These are phyloP conservation scores for Xenentodon cancila DNA, from an alignment of 2,797 vertebrate genomes.

Conservation along the genomic window DNA sequence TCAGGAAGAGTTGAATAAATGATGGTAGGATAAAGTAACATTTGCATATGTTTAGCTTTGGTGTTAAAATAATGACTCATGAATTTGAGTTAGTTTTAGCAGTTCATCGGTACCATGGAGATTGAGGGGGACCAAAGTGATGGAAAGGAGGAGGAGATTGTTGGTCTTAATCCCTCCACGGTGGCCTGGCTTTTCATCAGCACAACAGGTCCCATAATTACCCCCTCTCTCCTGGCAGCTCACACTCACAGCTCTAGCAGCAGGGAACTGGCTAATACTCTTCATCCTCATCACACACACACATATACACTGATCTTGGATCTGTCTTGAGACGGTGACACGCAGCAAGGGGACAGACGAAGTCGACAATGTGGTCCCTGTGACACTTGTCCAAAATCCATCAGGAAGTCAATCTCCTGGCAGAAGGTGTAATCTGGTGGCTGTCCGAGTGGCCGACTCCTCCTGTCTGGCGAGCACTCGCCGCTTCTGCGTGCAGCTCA, in stretches of 20 bases:
- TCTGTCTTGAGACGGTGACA: constrained; percentile 66
- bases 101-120: constrained; percentile 23
- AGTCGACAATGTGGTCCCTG: constrained; percentile 60
- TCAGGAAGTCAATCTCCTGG: constrained; percentile 51
- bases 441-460: constrained; percentile 49
- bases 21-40: background rate
- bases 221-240: constrained; percentile 90
- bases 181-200: constrained; percentile 91
- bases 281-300: constrained; percentile 67
- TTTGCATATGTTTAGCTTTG: background rate
- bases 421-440: constrained; percentile 52
- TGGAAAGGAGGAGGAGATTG: constrained; percentile 52
- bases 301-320: constrained; percentile 59
- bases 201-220: constrained; percentile 95
- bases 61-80: constrained; percentile 18
- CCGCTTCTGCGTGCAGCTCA: constrained; percentile 48
- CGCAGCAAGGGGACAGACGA: constrained; percentile 65
- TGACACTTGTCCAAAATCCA: constrained; percentile 55
- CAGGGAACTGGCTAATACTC: constrained; percentile 92
- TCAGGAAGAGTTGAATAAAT: no score
- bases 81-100: constrained; percentile 2
- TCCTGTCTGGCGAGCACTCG: constrained; percentile 42
- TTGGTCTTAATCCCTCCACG: constrained; percentile 90
- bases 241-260: constrained; percentile 86
- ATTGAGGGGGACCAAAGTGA: constrained; percentile 12